Conservation (phyloP, 1,140 invertebrate genomes). For the Drosophila chauvacae region DNA sequence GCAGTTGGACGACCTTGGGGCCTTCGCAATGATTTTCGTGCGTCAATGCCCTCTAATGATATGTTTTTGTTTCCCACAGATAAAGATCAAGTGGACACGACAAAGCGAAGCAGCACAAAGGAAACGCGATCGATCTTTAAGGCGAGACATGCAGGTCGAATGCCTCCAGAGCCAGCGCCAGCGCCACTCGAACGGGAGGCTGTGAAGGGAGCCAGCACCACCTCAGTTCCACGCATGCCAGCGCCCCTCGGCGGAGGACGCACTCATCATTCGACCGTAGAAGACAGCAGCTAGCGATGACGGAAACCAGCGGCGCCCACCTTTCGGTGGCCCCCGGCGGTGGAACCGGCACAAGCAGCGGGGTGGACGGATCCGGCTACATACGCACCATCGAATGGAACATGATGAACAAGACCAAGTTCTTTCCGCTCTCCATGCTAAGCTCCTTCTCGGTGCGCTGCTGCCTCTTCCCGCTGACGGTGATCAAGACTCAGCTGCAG, state of each 20-base stretch:
- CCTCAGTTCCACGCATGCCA: slow-evolving; percentile 58
- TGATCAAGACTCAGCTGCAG: slow-evolving; percentile 98
- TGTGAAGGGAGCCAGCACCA: slow-evolving; percentile 47
- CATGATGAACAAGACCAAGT: slow-evolving; percentile 99
- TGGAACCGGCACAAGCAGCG: slow-evolving; percentile 28
- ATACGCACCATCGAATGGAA: slow-evolving; percentile 98
- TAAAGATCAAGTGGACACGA: slow-evolving; percentile 14
- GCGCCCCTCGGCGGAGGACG: slow-evolving; percentile 29
- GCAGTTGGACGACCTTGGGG: slow-evolving; percentile 56
- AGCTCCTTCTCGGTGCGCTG: slow-evolving; percentile 94
- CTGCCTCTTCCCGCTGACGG: slow-evolving; percentile 96
- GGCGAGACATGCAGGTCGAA: slow-evolving; percentile 57
- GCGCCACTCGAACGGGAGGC: slow-evolving; percentile 33
- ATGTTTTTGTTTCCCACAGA: slow-evolving; percentile 33
- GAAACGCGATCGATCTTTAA: slow-evolving; percentile 5
- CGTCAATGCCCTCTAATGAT: slow-evolving; percentile 38
- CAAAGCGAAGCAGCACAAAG: slow-evolving; percentile 26
- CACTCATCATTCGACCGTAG: slow-evolving; percentile 41
- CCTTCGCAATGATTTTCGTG: slow-evolving; percentile 51
- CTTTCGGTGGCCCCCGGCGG: slow-evolving; percentile 45
- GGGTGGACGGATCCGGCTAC: slow-evolving; percentile 84
- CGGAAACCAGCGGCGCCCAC: slow-evolving; percentile 54
- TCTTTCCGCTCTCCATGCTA: slow-evolving; percentile 95
- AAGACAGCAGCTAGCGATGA: slow-evolving; percentile 55
- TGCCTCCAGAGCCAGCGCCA: slow-evolving; percentile 31